phyloP scores from a whole-genome alignment of 2,113 vertebrate species.

The Oncorhynchus kisutch region DNA sequence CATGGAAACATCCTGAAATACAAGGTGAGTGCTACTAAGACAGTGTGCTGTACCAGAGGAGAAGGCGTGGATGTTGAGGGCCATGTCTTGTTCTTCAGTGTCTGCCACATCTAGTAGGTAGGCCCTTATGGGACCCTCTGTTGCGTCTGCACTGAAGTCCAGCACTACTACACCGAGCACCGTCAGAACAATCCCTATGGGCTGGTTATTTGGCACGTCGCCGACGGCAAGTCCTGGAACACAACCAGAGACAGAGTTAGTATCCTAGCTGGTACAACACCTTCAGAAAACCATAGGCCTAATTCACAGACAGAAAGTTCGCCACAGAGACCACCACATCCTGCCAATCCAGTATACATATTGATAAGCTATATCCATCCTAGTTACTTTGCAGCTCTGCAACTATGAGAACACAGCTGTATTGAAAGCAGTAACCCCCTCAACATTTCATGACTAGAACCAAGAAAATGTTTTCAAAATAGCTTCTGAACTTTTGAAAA shows the following conservation, averaged over 20 bases:
- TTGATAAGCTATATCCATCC: neutral
- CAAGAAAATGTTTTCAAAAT: too few species aligned
- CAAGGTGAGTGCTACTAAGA: neutral
- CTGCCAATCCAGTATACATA: neutral
- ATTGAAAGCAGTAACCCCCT: too few species aligned
- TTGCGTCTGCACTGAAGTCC: slow-evolving; percentile 92
- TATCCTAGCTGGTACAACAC: neutral
- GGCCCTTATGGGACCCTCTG: slow-evolving; percentile 93
- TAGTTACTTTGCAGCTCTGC: neutral
- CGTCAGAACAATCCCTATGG: slow-evolving; percentile 91
- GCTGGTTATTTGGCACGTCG: slow-evolving; percentile 81
- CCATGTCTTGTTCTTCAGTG: slow-evolving; percentile 96
- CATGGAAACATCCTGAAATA: too few species aligned
- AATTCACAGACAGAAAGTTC: neutral
- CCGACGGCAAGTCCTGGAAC: slow-evolving; percentile 84
- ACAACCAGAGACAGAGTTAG: neutral
- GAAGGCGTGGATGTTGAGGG: slow-evolving; percentile 95
- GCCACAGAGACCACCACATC: neutral
- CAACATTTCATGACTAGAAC: too few species aligned
- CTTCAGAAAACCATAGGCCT: neutral
- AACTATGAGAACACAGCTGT: neutral
- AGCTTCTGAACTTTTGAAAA: too few species aligned
- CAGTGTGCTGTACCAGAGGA: slow-evolving; percentile 81
- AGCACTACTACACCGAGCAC: slow-evolving; percentile 94
- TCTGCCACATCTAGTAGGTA: slow-evolving; percentile 95